phyloP scores from a whole-genome alignment of 2,888 invertebrate genomes.

The Philonicus albiceps region DNA sequence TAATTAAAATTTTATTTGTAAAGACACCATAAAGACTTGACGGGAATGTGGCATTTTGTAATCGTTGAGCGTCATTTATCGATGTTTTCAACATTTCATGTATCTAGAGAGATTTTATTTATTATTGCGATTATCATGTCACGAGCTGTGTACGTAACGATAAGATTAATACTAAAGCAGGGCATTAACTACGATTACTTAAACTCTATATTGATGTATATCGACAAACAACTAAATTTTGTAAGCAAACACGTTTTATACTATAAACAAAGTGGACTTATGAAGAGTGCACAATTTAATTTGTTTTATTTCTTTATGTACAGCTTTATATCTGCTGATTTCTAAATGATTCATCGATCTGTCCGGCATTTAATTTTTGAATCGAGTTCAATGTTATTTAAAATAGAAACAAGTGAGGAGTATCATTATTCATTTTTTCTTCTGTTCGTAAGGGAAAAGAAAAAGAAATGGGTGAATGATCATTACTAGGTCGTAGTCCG shows the following conservation, averaged over 20 bases:
- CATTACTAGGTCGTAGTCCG: background rate
- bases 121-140: background rate
- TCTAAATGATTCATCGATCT: background rate
- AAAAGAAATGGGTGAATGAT: background rate
- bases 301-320: background rate
- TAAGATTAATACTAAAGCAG: conserved; percentile 1
- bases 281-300: background rate
- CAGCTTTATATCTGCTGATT: background rate
- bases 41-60: background rate
- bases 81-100: background rate
- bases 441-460: background rate
- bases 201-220: background rate
- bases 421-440: background rate
- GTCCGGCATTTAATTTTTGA: background rate
- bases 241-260: background rate
- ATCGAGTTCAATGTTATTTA: conserved; percentile 13
- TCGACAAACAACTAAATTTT: background rate
- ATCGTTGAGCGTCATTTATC: background rate
- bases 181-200: conserved; percentile 1
- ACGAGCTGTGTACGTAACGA: background rate
- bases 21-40: background rate
- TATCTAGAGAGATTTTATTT: background rate
- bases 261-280: background rate
- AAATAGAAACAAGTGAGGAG: background rate
- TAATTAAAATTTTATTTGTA: background rate